Evolutionary conservation across 2,113 vertebrate genomes (phyloP).

Genomic region (Cercocebus atys): DNA sequence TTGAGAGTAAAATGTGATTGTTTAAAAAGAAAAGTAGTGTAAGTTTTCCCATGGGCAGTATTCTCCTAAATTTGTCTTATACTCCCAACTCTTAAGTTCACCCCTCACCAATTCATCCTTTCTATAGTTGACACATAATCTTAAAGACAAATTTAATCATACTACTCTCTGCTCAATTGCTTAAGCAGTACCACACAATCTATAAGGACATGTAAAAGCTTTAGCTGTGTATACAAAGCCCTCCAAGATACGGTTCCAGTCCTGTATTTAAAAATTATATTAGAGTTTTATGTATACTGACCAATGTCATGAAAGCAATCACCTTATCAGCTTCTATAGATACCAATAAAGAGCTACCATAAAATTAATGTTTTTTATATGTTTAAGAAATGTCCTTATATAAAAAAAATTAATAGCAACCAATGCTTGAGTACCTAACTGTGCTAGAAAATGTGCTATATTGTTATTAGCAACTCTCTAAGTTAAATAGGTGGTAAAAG

Average conservation of each 20-base stretch:
- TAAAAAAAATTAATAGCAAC: background rate
- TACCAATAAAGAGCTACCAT: background rate
- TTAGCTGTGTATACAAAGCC: background rate
- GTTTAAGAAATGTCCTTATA: background rate
- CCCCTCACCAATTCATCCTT: background rate
- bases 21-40: background rate
- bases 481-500: conserved; percentile 5
- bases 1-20: background rate
- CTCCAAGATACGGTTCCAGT: background rate
- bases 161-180: background rate
- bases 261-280: background rate
- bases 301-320: background rate
- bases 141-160: background rate
- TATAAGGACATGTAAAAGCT: background rate
- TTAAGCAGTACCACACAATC: background rate
- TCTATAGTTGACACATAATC: background rate
- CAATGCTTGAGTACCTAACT: background rate
- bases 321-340: background rate
- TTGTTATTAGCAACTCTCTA: conserved; percentile 7
- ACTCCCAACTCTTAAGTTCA: background rate
- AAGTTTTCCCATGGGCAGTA: background rate
- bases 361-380: conserved; percentile 25
- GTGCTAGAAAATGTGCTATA: background rate
- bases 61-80: background rate
- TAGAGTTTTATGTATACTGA: background rate